phyloP scores from a whole-genome alignment of 2,888 invertebrate genomes.

The Prenolepis imparis region DNA sequence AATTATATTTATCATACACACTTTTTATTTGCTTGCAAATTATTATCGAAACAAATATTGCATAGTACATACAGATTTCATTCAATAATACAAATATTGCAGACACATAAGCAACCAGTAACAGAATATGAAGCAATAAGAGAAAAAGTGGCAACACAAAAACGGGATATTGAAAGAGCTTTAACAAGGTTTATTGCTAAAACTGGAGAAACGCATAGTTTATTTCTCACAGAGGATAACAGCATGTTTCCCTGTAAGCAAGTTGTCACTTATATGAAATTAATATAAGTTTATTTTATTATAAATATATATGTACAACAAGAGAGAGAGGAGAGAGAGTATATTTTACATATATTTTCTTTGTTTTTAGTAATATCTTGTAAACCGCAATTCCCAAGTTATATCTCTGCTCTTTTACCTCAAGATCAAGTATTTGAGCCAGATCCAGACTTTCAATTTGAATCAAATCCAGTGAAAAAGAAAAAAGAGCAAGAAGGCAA shows the following conservation, averaged over 20 bases:
- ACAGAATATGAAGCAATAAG: conserved; percentile 98
- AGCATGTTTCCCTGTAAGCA: conserved; percentile 94
- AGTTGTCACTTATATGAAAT: conserved; percentile 11
- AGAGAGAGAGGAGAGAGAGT: too few relatives aligned
- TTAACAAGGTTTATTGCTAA: conserved; percentile 97
- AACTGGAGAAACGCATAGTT: conserved; percentile 96
- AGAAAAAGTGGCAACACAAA: conserved; percentile 97
- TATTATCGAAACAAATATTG: conserved; percentile 24
- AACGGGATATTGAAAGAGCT: conserved; percentile 97
- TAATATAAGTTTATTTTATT: not conserved
- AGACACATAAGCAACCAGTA: conserved; percentile 94
- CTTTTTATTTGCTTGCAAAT: not conserved
- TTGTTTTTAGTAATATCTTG: conserved; percentile 92
- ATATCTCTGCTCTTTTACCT: conserved; percentile 94
- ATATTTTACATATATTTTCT: not conserved
- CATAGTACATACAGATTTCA: conserved; percentile 29
- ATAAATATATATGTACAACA: too few relatives aligned
- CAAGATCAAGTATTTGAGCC: conserved; percentile 98
- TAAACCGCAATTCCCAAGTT: conserved; percentile 94
- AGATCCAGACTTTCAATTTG: conserved; percentile 87
- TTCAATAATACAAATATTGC: conserved; percentile 64
- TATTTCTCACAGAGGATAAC: conserved; percentile 96
- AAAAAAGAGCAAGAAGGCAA: conserved; percentile 81
- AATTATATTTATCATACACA: conserved; percentile 50
- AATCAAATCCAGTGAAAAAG: conserved; percentile 83